Conservation (phyloP, 2,888 invertebrate genomes). For the Drosophila nr. medialis region DNA sequence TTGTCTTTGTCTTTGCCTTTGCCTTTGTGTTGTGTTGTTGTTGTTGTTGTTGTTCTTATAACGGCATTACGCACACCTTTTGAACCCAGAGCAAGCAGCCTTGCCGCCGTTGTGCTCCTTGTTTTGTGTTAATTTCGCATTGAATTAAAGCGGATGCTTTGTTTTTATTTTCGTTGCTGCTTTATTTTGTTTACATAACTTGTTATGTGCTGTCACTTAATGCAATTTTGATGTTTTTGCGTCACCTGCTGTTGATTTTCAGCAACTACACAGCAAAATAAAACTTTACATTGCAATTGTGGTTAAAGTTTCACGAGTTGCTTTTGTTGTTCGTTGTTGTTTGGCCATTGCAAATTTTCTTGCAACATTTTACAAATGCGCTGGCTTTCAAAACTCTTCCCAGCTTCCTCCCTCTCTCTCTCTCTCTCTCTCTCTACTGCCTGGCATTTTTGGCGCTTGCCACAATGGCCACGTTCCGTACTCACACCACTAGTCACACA, state of each 20-base stretch:
- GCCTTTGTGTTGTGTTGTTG: constrained; percentile 27
- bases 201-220: constrained; percentile 59
- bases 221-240: constrained; percentile 72
- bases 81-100: constrained; percentile 11
- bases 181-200: constrained; percentile 23
- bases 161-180: background rate
- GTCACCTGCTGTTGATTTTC: constrained; percentile 61
- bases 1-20: constrained; percentile 31
- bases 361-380: constrained; percentile 53
- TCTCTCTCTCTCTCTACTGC: constrained; percentile 12
- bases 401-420: background rate
- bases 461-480: constrained; percentile 71
- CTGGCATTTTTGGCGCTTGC: constrained; percentile 69
- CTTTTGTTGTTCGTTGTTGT: constrained; percentile 1
- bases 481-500: constrained; percentile 22
- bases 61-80: constrained; percentile 22
- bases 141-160: constrained; percentile 48
- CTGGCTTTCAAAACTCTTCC: constrained; percentile 24
- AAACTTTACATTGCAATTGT: constrained; percentile 52
- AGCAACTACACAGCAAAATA: constrained; percentile 33
- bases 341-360: constrained; percentile 39
- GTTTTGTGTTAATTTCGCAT: constrained; percentile 47
- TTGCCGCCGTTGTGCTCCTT: background rate
- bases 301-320: constrained; percentile 60
- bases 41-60: background rate